phyloP scores from a whole-genome alignment of 2,888 invertebrate genomes.

The Acronicta aceris region DNA sequence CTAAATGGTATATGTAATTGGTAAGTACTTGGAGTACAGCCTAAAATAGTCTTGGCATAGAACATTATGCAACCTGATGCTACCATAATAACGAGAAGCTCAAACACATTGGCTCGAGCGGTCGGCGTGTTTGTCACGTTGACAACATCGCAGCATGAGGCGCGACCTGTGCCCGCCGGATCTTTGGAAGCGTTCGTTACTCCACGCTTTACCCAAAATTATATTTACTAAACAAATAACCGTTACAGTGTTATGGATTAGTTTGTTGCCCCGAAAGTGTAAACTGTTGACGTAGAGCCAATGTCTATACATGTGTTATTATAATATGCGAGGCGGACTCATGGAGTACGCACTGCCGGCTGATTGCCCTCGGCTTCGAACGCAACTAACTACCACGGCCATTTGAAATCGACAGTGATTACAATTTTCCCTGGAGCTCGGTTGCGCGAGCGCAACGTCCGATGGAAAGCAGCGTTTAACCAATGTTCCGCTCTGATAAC shows the following conservation, averaged over 20 bases:
- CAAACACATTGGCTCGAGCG: conserved; percentile 70
- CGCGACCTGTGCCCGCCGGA: conserved; percentile 62
- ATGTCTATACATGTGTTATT: conserved; percentile 68
- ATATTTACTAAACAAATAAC: conserved; percentile 74
- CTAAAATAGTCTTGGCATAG: conserved; percentile 49
- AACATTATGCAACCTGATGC: conserved; percentile 61
- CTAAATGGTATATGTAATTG: conserved; percentile 24
- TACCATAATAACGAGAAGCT: conserved; percentile 64
- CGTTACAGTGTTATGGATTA: conserved; percentile 65
- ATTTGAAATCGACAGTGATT: conserved; percentile 89
- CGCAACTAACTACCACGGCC: conserved; percentile 77
- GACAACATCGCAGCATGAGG: conserved; percentile 72
- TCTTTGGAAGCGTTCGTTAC: conserved; percentile 69
- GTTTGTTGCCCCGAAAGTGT: conserved; percentile 68
- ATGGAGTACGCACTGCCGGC: conserved; percentile 31
- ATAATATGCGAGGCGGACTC: conserved; percentile 58
- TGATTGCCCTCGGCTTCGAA: conserved; percentile 76
- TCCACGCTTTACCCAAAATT: conserved; percentile 68
- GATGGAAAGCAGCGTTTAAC: conserved; percentile 89
- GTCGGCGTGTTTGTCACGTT: conserved; percentile 75
- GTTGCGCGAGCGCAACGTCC: conserved; percentile 87
- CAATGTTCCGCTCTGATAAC: conserved; percentile 89
- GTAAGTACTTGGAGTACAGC: conserved; percentile 15
- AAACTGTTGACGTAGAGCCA: conserved; percentile 67
- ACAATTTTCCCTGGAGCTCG: conserved; percentile 87